Evolutionary conservation across 2,797 vertebrate genomes (phyloP).

Genomic region (Rhadinocentrus ornatus): DNA sequence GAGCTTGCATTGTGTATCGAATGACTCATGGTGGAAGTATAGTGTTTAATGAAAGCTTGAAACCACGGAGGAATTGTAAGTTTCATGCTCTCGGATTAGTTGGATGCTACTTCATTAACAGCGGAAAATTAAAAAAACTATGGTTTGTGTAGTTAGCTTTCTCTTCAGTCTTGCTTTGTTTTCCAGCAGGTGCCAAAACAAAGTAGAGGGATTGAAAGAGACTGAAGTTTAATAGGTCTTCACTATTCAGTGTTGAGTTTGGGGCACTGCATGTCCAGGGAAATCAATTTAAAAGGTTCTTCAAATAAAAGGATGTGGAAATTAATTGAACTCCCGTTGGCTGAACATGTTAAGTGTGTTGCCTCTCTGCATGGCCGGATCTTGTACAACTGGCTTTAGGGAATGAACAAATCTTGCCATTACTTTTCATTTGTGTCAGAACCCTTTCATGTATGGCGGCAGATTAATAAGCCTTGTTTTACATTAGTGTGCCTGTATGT

Average conservation of each 20-base stretch:
- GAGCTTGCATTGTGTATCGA: slow-evolving; percentile 21
- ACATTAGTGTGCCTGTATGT: slow-evolving; percentile 27
- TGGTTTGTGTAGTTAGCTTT: slow-evolving; percentile 28
- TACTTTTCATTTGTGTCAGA: slow-evolving; percentile 70
- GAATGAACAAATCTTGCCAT: slow-evolving; percentile 49
- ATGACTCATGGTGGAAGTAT: slow-evolving; percentile 28
- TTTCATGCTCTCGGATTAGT: slow-evolving; percentile 56
- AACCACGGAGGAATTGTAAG: slow-evolving; percentile 53
- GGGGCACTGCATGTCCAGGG: slow-evolving; percentile 62
- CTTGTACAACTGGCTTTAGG: slow-evolving; percentile 63
- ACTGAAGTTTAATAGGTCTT: slow-evolving; percentile 59
- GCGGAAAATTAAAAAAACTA: slow-evolving; percentile 45
- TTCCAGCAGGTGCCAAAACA: slow-evolving; percentile 63
- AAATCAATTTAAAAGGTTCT: slow-evolving; percentile 73
- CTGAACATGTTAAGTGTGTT: slow-evolving; percentile 64
- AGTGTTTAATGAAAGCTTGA: slow-evolving; percentile 56
- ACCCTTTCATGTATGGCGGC: slow-evolving; percentile 44
- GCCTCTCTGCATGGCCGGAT: slow-evolving; percentile 57
- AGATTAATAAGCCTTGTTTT: slow-evolving; percentile 53
- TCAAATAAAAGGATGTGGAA: slow-evolving; percentile 76
- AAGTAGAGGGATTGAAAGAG: slow-evolving; percentile 31
- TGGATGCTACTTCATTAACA: slow-evolving; percentile 50
- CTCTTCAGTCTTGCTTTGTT: slow-evolving; percentile 22
- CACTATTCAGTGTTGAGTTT: slow-evolving; percentile 62
- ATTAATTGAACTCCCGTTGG: slow-evolving; percentile 73